Percentiles rank a stretch among this genome's conserved stretches.
phyloP scores from a whole-genome alignment of 2,113 vertebrate species.

The Pitta sordida region DNA sequence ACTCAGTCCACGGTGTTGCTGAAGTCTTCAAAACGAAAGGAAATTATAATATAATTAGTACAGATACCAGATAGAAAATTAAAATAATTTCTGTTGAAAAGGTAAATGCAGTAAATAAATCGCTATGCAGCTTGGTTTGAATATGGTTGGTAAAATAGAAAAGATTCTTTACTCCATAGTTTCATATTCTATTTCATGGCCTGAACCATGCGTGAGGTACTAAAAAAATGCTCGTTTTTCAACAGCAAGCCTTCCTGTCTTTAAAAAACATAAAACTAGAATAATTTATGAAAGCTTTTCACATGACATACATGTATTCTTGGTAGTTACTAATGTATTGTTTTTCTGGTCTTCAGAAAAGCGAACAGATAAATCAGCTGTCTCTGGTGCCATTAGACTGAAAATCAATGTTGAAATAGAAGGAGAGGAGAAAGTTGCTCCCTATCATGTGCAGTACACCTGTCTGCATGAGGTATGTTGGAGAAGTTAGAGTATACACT shows the following conservation, averaged over 20 bases:
- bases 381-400: constrained; percentile 92
- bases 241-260: neutral
- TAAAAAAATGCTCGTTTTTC: neutral
- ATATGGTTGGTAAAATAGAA: neutral
- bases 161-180: neutral
- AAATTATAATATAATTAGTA: neutral
- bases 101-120: neutral
- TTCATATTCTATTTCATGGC: neutral
- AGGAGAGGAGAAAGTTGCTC: constrained; percentile 94
- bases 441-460: constrained; percentile 96
- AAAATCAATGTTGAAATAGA: constrained; percentile 98
- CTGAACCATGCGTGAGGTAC: neutral
- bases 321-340: neutral
- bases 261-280: neutral
- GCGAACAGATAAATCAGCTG: constrained; percentile 94
- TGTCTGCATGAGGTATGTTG: constrained; percentile 92
- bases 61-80: neutral
- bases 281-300: neutral
- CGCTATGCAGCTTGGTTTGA: neutral
- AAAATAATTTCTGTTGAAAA: neutral
- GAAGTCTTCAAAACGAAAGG: neutral
- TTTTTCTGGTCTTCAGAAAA: constrained; percentile 80
- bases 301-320: neutral
- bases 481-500: neutral
- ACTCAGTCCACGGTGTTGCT: neutral